Percentiles rank a stretch among this genome's conserved stretches.
phyloP scores from a whole-genome alignment of 2,113 vertebrate species.

The Epinephelus lanceolatus region DNA sequence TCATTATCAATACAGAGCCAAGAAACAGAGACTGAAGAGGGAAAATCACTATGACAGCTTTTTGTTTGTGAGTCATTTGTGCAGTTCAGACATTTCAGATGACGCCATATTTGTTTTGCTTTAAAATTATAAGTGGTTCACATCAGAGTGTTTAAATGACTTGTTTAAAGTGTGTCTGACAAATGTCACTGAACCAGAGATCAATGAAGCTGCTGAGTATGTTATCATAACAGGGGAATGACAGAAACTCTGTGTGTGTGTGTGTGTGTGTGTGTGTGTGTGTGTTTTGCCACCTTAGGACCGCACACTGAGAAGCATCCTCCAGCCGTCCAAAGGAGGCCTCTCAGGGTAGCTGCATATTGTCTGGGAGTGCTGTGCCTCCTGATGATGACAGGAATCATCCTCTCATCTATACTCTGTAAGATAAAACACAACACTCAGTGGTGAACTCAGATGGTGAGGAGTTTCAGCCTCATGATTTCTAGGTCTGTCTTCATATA shows the following conservation, averaged over 20 bases:
- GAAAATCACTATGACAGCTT: not conserved
- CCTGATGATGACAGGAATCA: not conserved
- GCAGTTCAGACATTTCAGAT: not conserved
- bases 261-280: no score
- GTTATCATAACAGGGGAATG: not conserved
- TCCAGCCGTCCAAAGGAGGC: not conserved
- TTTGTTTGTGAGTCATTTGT: no score
- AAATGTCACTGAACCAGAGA: not conserved
- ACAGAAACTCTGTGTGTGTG: not conserved
- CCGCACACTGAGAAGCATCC: no score
- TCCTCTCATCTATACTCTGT: not conserved
- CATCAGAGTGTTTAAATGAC: no score
- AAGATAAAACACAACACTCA: not conserved
- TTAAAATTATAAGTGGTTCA: not conserved
- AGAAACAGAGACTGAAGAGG: not conserved
- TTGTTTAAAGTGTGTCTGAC: not conserved
- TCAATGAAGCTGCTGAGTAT: no score
- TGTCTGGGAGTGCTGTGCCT: not conserved
- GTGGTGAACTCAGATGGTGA: no score
- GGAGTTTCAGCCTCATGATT: no score
- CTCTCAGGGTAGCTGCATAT: not conserved
- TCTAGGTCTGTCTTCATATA: no score
- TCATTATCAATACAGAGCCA: not conserved
- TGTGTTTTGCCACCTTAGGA: not conserved
- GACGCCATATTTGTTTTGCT: not conserved